A percentile compares a stretch with the other conserved stretches of the same genome.
Conservation (phyloP, 2,113 vertebrate species). For the Actenoides hombroni region DNA sequence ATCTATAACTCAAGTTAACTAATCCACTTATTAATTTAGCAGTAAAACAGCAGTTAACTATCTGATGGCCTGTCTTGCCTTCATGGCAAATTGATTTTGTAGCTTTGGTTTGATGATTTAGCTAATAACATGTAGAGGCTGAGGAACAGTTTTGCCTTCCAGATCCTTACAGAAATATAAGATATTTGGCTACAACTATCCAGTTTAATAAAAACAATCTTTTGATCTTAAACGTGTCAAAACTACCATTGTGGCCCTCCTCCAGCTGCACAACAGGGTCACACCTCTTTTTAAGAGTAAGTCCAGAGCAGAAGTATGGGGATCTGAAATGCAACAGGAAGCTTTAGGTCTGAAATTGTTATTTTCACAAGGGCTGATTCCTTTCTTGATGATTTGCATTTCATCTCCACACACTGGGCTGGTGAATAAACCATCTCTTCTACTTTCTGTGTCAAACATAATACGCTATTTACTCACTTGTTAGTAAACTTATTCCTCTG, state of each 20-base stretch:
- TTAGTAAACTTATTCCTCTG: neutral
- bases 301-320: neutral
- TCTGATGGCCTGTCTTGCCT: neutral
- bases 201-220: neutral
- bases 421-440: neutral
- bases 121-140: neutral
- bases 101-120: neutral
- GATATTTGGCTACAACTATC: neutral
- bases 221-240: neutral
- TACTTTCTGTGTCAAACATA: neutral
- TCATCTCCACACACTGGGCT: neutral
- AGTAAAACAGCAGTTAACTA: neutral
- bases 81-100: neutral
- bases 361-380: neutral
- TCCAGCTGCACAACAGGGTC: neutral
- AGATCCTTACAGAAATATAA: neutral
- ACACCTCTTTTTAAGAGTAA: neutral
- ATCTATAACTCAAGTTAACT: neutral
- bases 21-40: neutral
- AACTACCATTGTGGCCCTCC: neutral
- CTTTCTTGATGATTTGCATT: neutral
- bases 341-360: neutral
- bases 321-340: neutral
- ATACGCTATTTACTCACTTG: neutral
- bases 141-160: neutral